Evolutionary conservation across 2,113 vertebrate species (phyloP).

Genomic region (Ammospiza nelsoni): DNA sequence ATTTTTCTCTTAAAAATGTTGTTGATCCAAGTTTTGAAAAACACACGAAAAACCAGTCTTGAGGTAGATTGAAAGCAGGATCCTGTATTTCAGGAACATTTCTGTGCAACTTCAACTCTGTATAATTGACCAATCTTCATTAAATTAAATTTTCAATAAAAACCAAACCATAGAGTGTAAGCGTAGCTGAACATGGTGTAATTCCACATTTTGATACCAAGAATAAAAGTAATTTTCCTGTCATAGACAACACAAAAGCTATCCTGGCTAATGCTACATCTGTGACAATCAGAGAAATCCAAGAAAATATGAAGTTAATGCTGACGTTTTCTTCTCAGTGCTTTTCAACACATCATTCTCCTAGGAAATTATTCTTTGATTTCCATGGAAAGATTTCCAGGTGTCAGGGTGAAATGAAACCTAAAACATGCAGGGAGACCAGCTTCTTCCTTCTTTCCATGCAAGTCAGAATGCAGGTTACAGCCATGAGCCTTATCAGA

Average conservation of each 20-base stretch:
- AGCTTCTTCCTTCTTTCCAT: background rate
- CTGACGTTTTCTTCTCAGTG: background rate
- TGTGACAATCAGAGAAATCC: background rate
- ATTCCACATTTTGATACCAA: background rate
- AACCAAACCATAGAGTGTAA: background rate
- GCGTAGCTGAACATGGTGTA: background rate
- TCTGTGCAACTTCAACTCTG: background rate
- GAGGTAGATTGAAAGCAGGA: conserved; percentile 9
- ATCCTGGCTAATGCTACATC: background rate
- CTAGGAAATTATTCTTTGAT: conserved; percentile 25
- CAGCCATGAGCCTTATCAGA: background rate
- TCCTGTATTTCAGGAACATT: background rate
- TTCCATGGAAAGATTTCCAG: conserved; percentile 41
- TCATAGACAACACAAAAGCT: background rate
- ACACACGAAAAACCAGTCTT: background rate
- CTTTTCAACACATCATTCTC: conserved; percentile 12
- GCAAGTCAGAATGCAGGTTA: background rate
- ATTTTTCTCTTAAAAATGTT: background rate
- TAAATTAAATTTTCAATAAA: conserved; percentile 25
- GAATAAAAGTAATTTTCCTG: background rate
- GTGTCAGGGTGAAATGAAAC: background rate
- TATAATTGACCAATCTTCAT: background rate
- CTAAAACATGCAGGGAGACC: background rate
- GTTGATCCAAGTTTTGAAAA: background rate
- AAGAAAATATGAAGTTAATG: conserved; percentile 6